Evolutionary conservation across 1,140 invertebrate species (phyloP).

Genomic region (Zaprionus davidi): DNA sequence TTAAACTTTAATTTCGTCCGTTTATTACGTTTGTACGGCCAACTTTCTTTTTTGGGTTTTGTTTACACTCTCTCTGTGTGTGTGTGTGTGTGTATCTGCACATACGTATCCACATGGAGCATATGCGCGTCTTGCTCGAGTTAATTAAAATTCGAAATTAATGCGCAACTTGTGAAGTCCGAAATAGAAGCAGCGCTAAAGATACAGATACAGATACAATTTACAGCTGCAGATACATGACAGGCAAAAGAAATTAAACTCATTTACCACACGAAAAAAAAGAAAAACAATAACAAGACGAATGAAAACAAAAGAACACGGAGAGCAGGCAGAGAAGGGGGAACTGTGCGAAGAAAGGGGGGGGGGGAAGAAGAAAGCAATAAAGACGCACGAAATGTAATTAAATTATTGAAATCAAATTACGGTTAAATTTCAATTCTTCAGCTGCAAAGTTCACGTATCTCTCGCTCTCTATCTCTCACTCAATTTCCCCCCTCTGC

Average conservation of each 20-base stretch:
- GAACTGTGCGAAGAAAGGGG: too few relatives aligned
- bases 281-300: slow-evolving; percentile 7
- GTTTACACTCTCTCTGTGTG: slow-evolving; percentile 27
- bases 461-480: background rate
- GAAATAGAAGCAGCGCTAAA: slow-evolving; percentile 9
- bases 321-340: background rate
- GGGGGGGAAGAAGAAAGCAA: slow-evolving; percentile 17
- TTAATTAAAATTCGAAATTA: slow-evolving; percentile 80
- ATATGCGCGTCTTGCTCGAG: slow-evolving; percentile 38
- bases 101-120: slow-evolving; percentile 5
- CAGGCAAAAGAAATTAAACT: slow-evolving; percentile 48
- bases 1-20: slow-evolving; percentile 59
- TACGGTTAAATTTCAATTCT: slow-evolving; percentile 73
- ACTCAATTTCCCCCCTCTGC: background rate
- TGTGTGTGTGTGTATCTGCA: background rate
- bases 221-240: slow-evolving; percentile 26
- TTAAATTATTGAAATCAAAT: slow-evolving; percentile 83
- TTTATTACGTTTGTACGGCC: slow-evolving; percentile 29
- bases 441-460: slow-evolving; percentile 2
- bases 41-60: slow-evolving; percentile 70
- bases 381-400: slow-evolving; percentile 62
- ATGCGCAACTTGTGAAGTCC: slow-evolving; percentile 40
- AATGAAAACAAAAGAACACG: slow-evolving; percentile 40
- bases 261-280: slow-evolving; percentile 33
- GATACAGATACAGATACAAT: slow-evolving; percentile 38